Percentiles rank a stretch among this genome's conserved stretches.
phyloP scores from a whole-genome alignment of 1,140 invertebrate species.

The Liolophura sinensis region DNA sequence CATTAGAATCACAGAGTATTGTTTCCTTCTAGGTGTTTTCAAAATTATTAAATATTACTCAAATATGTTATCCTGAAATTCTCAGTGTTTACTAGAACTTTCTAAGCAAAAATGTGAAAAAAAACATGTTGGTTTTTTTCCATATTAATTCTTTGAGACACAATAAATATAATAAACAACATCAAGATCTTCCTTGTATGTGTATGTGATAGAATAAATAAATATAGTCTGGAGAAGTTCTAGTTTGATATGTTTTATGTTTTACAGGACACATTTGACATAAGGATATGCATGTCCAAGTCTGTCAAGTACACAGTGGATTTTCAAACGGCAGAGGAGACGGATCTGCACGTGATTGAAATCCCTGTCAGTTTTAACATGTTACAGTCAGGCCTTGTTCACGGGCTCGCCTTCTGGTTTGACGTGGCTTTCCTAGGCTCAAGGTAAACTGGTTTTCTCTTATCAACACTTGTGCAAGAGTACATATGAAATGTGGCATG shows the following conservation, averaged over 20 bases:
- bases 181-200: no score
- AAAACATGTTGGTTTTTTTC: no score
- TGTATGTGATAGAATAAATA: not conserved
- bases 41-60: no score
- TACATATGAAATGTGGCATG: no score
- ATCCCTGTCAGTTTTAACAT: constrained; percentile 94
- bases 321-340: constrained; percentile 90
- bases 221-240: not conserved
- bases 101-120: no score
- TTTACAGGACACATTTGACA: constrained; percentile 91
- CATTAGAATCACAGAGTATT: no score
- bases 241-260: not conserved
- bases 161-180: no score
- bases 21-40: no score
- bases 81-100: no score
- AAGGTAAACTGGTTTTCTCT: constrained; percentile 56
- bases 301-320: constrained; percentile 94
- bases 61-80: no score
- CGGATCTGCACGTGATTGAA: constrained; percentile 92
- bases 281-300: constrained; percentile 95
- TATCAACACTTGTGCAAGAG: not conserved
- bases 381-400: constrained; percentile 90
- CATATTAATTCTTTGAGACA: no score
- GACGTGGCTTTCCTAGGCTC: constrained; percentile 98
- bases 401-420: constrained; percentile 99